A percentile compares a stretch with the other conserved stretches of the same genome.
Evolutionary conservation across 2,113 vertebrate genomes (phyloP).

Genomic region (Cygnus buccinator): DNA sequence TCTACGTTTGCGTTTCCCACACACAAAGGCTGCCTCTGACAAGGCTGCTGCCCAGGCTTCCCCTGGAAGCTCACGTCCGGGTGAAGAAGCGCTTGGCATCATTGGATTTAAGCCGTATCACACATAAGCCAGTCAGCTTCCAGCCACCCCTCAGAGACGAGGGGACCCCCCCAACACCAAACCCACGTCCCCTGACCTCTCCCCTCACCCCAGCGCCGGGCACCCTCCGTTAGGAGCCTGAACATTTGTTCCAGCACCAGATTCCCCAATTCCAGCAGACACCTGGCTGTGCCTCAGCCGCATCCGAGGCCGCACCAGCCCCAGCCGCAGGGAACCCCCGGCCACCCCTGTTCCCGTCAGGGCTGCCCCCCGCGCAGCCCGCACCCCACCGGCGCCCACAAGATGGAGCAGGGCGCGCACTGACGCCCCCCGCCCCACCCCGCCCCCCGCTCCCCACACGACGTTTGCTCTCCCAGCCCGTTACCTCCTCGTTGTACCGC

Average conservation of each 20-base stretch:
- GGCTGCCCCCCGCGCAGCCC: too few relatives aligned
- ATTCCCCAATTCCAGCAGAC: neutral
- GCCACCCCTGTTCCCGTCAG: too few relatives aligned
- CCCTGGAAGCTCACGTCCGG: neutral
- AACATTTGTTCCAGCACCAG: neutral
- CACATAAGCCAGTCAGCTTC: neutral
- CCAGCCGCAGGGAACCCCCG: too few relatives aligned
- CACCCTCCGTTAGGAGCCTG: neutral
- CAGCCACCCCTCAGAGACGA: neutral
- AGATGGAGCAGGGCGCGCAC: too few relatives aligned
- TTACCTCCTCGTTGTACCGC: constrained; percentile 81
- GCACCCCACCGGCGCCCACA: too few relatives aligned
- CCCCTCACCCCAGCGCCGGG: neutral
- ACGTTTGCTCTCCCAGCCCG: neutral
- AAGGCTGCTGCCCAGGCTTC: neutral
- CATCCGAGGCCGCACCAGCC: neutral
- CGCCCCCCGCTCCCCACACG: neutral
- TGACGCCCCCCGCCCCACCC: too few relatives aligned
- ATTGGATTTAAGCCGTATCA: neutral
- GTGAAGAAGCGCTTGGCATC: neutral
- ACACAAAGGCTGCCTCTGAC: neutral
- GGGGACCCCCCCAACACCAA: neutral
- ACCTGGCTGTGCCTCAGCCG: neutral
- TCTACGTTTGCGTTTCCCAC: accelerated
- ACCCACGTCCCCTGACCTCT: neutral